These are phyloP conservation scores for Eretmochelys imbricata DNA, from an alignment of 2,113 vertebrate genomes.

Conservation along the genomic window DNA sequence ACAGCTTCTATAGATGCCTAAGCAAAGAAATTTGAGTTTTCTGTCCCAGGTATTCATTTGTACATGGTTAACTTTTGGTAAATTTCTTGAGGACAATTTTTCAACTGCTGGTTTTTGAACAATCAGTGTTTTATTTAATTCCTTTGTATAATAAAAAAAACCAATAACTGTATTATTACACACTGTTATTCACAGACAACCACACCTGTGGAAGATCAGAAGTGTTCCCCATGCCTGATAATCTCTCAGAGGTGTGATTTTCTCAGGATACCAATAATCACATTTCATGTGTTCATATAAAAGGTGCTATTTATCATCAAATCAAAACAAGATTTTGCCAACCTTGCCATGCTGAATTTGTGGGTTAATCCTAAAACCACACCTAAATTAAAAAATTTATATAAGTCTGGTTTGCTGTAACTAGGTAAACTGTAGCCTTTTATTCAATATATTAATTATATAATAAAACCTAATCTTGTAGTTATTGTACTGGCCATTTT, in stretches of 20 bases:
- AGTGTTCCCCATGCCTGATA: slow-evolving; percentile 10
- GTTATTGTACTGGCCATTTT: too few relatives aligned
- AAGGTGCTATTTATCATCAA: slow-evolving; percentile 43
- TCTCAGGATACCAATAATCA: slow-evolving; percentile 32
- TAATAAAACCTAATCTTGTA: background rate
- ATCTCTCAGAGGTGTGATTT: slow-evolving; percentile 33
- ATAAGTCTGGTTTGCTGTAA: background rate
- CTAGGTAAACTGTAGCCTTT: background rate
- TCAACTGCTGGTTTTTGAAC: background rate
- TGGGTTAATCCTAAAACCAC: slow-evolving; percentile 10
- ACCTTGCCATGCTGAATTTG: slow-evolving; percentile 2
- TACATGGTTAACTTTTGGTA: background rate
- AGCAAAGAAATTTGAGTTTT: background rate
- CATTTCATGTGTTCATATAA: slow-evolving; percentile 49
- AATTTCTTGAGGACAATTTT: background rate
- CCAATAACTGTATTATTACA: background rate
- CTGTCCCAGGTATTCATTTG: fast-evolving
- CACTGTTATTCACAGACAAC: slow-evolving; percentile 13
- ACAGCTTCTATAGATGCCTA: background rate
- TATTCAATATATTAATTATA: background rate
- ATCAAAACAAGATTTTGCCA: slow-evolving; percentile 37
- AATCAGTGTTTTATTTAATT: background rate
- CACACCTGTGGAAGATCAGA: slow-evolving; percentile 8
- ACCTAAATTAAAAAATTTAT: background rate
- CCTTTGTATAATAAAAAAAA: slow-evolving; percentile 21